Percentiles rank a stretch among this genome's conserved stretches.
These are phyloP conservation scores for Acromyrmex heyeri DNA, from an alignment of 1,140 invertebrate species.

Conservation along the genomic window DNA sequence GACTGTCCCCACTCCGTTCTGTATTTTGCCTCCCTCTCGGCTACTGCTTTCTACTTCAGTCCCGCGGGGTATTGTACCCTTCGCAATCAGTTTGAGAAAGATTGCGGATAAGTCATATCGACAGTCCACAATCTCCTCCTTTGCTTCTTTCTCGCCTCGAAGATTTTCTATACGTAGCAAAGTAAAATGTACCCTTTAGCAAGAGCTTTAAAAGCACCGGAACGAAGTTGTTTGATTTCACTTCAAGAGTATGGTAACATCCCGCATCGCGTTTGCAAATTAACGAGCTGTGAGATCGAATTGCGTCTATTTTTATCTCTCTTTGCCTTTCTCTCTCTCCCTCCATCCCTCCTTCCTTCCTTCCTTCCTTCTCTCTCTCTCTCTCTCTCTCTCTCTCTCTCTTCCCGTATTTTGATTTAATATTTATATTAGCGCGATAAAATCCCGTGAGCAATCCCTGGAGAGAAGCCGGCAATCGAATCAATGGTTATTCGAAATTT, in stretches of 20 bases:
- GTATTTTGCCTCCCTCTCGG: background rate
- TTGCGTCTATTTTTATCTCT: background rate
- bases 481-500: constrained; percentile 32
- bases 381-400: background rate
- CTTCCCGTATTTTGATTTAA: background rate
- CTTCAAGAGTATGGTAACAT: background rate
- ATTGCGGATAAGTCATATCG: constrained; percentile 64
- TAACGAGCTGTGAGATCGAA: background rate
- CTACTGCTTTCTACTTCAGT: constrained; percentile 1
- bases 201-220: background rate
- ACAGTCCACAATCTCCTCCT: constrained; percentile 34
- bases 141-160: constrained; percentile 2
- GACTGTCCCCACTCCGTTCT: background rate
- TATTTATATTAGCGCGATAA: constrained; percentile 13
- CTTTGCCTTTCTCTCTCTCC: background rate
- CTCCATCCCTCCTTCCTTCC: too few relatives aligned
- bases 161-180: background rate
- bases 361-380: background rate
- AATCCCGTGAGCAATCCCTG: background rate
- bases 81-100: constrained; percentile 67
- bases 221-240: background rate
- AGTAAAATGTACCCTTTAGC: background rate
- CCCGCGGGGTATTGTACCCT: constrained; percentile 37
- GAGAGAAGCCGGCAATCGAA: background rate
- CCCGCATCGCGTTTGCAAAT: constrained; percentile 20